Evolutionary conservation across 2,113 vertebrate genomes (phyloP), one percentile per base, ranked within the genome.

Genomic region (Menidia beryllina): DNA sequence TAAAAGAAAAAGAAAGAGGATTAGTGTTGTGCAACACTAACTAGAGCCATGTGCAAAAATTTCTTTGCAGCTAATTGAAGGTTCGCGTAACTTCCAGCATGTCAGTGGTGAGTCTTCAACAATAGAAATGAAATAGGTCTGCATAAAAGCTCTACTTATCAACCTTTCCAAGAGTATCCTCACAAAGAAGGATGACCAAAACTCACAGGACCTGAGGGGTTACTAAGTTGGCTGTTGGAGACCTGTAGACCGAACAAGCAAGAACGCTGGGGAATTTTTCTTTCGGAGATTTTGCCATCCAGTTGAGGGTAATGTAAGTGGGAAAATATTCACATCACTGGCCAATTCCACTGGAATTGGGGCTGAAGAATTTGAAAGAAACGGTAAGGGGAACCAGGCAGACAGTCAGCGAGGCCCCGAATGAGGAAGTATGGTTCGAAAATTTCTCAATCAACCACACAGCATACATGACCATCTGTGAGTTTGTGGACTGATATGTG

Each of bases 381-480:
- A 87, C 80, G 77, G 84, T 73, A 56, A 56, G 48, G 58, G 43
- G 7, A 73, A 68, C 49, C 34, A 75, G 53, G 69, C 2, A 49
- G 56, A 64, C 58, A 20, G 54, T 83, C 82, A 89, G 85, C 85
- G 83, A 79, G 49, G 48, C 13, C 9, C 48, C 52, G 58, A 68
- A 36, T 68, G 84, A 86, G 86, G 79, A 92, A 90, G 83, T 85
- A 73, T 2, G 23, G 45, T 72, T 64, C 34, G 43, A 81, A 63
- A 45, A 87, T 83, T 86, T 88, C 83, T 90, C 82, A 92, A 86
- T 91, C 84, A 69, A 70, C 75, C 81, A 71, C 63, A 84, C 36
- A 57, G 70, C 59, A 77, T 66, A 50, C 56, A 69, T 8, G 34
- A 21, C 72, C 74, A 61, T 70, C 73, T 70, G 73, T 69, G 52